A percentile compares a stretch with the other conserved stretches of the same genome.
Evolutionary conservation across 2,797 vertebrate species (phyloP).

Genomic region (Lepus oiostolus): DNA sequence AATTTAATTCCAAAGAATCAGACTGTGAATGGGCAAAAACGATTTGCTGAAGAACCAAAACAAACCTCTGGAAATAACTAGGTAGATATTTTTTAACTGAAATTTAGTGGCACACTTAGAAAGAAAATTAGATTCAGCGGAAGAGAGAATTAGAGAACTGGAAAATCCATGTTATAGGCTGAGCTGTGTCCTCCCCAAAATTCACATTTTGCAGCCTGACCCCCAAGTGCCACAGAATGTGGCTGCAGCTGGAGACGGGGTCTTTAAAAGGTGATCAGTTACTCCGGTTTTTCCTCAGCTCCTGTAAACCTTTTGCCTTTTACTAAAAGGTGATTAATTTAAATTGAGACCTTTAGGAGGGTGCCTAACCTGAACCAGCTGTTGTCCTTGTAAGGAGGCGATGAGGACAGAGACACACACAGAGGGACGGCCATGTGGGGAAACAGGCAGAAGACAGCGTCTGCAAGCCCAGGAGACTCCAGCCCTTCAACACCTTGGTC

Average conservation of each 20-base stretch:
- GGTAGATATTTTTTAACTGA: not conserved
- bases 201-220: not conserved
- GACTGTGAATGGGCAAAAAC: not conserved
- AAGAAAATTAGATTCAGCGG: not conserved
- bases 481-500: not conserved
- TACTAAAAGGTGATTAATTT: not conserved
- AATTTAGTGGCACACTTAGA: not conserved
- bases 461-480: not conserved
- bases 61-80: not conserved
- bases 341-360: not conserved
- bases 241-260: no score
- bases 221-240: not conserved
- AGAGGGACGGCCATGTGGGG: not conserved
- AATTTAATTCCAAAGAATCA: not conserved
- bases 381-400: not conserved
- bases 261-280: not conserved
- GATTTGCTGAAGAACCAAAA: not conserved
- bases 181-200: not conserved
- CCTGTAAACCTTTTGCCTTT: not conserved
- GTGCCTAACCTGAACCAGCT: not conserved
- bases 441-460: accelerated
- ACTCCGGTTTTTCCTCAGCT: not conserved
- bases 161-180: no score
- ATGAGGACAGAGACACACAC: not conserved
- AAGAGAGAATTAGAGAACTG: not conserved